Base-by-base conservation (phyloP, 2,113 vertebrate species). In the Chaetura pelagica region DNA sequence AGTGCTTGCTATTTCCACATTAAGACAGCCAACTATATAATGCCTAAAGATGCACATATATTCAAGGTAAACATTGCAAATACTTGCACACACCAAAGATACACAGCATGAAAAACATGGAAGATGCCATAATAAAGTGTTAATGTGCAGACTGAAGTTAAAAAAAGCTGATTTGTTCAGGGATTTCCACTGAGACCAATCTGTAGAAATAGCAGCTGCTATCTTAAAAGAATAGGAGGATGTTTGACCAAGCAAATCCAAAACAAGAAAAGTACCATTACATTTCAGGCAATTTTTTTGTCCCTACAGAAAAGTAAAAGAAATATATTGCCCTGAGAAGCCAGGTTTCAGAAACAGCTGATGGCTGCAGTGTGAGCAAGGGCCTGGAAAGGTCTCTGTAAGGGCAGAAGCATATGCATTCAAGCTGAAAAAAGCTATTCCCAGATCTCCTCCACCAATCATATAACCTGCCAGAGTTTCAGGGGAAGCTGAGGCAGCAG, bases 401-500 rank as follows among this genome's bases (percentile, higher is more conserved):
- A 96, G 90, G 90, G 57, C 89, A 95, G 17, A 17, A 68, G 55
- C 51, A 49, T 27, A 48, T 3, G 14, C 15, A 66, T 68, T 59
- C 66, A 34, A 72, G 57, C 87, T 85, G 81, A 32, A 80, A 63
- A 63, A 48, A 74, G 21, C 58, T 4, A 8, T 64, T 85, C 66
- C 73, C 69, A 87, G 38, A 12, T 82, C 38, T 35, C 12, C 35
- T 30, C 54, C 69, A 46, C 12, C 66, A 30, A 48, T 72, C 35
- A 0, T 4, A 24, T 7, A 54, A 57, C 42, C 52, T 68, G 52
- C 61, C 22, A 0, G 2, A 67, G 26, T 20, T 52, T 59, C 84
- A 7, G 38, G 87, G 68, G 67, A 93, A 40, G 82, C 82, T 83
- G 78, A 91, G 84, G 81, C 87, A 84, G 84, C 93, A 91, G 35